Percentiles rank a stretch among this genome's conserved stretches.
Evolutionary conservation across 2,797 vertebrate genomes (phyloP).

Genomic region (Spheniscus humboldti): DNA sequence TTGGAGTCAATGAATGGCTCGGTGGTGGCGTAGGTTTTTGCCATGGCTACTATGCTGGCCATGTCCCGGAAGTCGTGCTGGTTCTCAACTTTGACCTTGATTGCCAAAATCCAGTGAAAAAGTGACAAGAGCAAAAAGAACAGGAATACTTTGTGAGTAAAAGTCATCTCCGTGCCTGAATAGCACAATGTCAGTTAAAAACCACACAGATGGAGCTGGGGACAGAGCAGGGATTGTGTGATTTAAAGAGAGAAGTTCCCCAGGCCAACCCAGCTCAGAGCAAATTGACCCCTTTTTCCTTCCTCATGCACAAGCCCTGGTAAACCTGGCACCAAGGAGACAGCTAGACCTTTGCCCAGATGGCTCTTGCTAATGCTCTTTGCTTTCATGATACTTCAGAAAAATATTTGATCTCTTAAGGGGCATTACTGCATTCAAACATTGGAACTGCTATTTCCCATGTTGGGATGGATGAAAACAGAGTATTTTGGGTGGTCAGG

Average conservation of each 20-base stretch:
- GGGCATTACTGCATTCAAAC: not conserved
- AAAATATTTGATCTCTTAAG: not conserved
- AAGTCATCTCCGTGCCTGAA: not conserved
- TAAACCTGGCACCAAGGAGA: not conserved
- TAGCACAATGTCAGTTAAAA: not conserved
- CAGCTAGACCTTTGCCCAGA: not conserved
- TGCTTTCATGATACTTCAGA: not conserved
- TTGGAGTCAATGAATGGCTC: conserved; percentile 95
- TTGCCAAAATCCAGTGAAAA: not conserved
- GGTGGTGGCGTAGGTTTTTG: conserved; percentile 90
- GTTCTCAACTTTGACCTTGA: conserved; percentile 94
- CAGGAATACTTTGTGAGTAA: not conserved
- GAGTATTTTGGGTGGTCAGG: not conserved
- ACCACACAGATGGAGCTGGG: not conserved
- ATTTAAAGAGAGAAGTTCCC: not conserved
- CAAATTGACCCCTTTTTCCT: not conserved
- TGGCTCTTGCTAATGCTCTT: not conserved
- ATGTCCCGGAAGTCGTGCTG: conserved; percentile 94
- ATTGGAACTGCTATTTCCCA: not conserved
- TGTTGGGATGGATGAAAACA: not conserved
- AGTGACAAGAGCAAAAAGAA: not conserved
- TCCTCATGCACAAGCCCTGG: not conserved
- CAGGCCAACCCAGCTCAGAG: not conserved
- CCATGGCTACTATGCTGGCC: conserved; percentile 91
- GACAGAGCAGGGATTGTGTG: not conserved